Evolutionary conservation across 2,113 vertebrate species (phyloP).

Genomic region (Podilymbus podiceps): DNA sequence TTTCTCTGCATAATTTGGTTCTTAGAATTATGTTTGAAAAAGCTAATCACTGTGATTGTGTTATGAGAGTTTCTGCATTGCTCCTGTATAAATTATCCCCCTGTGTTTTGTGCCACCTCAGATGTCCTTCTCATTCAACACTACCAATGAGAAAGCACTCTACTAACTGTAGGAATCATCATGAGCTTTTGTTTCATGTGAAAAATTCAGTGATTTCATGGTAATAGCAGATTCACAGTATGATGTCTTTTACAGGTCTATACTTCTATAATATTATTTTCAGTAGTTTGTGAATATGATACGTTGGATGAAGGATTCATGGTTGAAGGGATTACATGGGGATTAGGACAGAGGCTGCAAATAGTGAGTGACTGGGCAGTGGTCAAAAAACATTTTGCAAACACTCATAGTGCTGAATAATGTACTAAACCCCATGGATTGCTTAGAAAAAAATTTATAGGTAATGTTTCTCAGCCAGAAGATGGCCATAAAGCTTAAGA

Average conservation of each 20-base stretch:
- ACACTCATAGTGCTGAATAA: neutral
- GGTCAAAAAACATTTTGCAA: neutral
- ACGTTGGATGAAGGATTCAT: neutral
- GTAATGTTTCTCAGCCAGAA: neutral
- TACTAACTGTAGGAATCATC: neutral
- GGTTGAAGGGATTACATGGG: constrained; percentile 19
- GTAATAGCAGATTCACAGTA: neutral
- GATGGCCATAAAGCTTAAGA: neutral
- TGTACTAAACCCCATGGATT: neutral
- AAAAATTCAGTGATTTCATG: neutral
- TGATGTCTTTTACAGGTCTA: neutral
- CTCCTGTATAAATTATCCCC: neutral
- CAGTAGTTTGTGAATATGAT: neutral
- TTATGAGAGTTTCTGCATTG: neutral
- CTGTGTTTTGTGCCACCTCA: neutral
- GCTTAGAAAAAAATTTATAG: neutral
- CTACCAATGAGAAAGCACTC: neutral
- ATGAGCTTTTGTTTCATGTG: constrained; percentile 6
- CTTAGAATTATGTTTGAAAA: neutral
- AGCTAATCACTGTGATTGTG: constrained; percentile 36
- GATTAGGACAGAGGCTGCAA: constrained; percentile 1
- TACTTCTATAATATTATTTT: neutral
- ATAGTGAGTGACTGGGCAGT: neutral
- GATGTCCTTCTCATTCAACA: neutral
- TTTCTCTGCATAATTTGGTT: neutral